A percentile compares a stretch with the other conserved stretches of the same genome.
These are phyloP conservation scores for Bufo gargarizans DNA, from an alignment of 2,113 vertebrate species.

Conservation along the genomic window DNA sequence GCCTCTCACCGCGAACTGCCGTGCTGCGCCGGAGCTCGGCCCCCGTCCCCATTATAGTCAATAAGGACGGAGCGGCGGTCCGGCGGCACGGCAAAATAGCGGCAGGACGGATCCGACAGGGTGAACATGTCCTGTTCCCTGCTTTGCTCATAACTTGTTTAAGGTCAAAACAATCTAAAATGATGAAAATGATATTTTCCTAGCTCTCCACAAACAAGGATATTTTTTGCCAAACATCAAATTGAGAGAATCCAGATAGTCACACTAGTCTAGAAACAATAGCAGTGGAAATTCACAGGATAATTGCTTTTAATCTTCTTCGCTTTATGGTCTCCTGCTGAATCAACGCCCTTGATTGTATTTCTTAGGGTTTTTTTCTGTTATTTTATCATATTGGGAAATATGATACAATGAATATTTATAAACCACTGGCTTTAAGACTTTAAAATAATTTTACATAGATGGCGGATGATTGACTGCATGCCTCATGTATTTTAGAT, in stretches of 20 bases:
- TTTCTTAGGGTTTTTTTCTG: background rate
- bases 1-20: no score
- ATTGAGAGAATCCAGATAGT: background rate
- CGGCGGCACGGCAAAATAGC: no score
- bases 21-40: no score
- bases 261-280: background rate
- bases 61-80: no score
- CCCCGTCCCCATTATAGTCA: no score
- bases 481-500: background rate
- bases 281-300: slow-evolving; percentile 9
- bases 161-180: background rate
- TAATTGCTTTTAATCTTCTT: slow-evolving; percentile 33
- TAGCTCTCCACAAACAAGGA: background rate
- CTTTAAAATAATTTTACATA: background rate
- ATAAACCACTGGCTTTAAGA: background rate
- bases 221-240: background rate
- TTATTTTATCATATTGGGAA: background rate
- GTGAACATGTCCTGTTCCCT: background rate
- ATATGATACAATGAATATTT: slow-evolving; percentile 22
- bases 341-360: slow-evolving; percentile 7
- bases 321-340: background rate
- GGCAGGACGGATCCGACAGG: no score
- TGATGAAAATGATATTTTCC: background rate
- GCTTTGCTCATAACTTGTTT: background rate
- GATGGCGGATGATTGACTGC: background rate